Evolutionary conservation across 2,888 invertebrate genomes (phyloP).

Genomic region (Koerneria pararmatus): DNA sequence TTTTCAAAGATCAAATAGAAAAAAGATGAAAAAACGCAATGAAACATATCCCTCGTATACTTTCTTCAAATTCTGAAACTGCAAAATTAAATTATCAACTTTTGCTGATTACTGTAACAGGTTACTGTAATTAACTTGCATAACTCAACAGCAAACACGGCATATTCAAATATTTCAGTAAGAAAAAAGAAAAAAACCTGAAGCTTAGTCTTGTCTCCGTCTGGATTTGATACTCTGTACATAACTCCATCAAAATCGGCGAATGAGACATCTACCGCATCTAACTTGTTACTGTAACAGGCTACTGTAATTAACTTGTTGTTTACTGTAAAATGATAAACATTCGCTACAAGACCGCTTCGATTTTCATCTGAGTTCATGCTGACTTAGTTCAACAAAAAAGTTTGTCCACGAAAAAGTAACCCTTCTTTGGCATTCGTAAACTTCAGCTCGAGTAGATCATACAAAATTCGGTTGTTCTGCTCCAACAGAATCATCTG

Average conservation of each 20-base stretch:
- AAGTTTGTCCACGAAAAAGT: constrained; percentile 51
- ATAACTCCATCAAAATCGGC: constrained; percentile 97
- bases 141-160: no score
- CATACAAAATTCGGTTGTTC: constrained; percentile 97
- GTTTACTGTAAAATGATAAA: constrained; percentile 15
- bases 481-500: constrained; percentile 79
- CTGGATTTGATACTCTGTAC: constrained; percentile 94
- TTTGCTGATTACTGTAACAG: no score
- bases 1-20: not conserved
- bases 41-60: no score
- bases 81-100: no score
- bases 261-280: constrained; percentile 81
- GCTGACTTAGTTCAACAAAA: no score
- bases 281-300: constrained; percentile 80
- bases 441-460: constrained; percentile 89
- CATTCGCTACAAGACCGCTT: no score
- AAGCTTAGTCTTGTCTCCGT: constrained; percentile 93
- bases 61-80: no score
- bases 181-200: constrained; percentile 71
- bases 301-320: constrained; percentile 23
- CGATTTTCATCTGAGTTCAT: no score
- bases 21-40: constrained; percentile 5
- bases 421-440: constrained; percentile 92
- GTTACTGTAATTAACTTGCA: no score
- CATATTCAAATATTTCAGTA: no score